Evolutionary conservation across 53 echinoderm and acorn worm genomes (phyloP), one percentile per base, ranked within the genome.

Genomic region (Paelopatides confundens): DNA sequence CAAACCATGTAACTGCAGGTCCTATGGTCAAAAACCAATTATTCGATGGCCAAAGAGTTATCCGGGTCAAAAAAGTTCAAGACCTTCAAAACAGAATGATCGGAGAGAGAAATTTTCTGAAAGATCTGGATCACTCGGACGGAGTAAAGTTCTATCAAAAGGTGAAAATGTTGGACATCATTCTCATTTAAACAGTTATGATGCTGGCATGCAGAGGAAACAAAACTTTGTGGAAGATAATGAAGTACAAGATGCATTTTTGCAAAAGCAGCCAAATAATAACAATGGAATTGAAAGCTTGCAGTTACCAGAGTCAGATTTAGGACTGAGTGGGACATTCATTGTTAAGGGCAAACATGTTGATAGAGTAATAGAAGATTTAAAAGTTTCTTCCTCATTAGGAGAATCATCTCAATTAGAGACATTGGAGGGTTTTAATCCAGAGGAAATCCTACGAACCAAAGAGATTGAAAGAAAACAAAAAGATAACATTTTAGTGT

Each of bases 311-410:
- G 39, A 38, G 40, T 33, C 74, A 23, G 74, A 74, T 74, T 23
- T 74, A 39, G 74, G 74, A 74, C 39, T 74, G 40, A 74, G 74
- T 74, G 74, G 74, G 15, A 74, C 74, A 39, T 74, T 74, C 40
- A 74, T 74, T 28, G 28, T 74, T 43, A 74, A 74, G 24, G 74
- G 40, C 14, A 74, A 46, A 29, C 39, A 74, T 26, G 46, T 24
- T 5, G 74, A 74, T 23, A 74, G 40, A 35, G 74, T 74, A 33
- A 8, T 74, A 7, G 74, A 74, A 74, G 74, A 74, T 28, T 39
- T 74, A 35, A 74, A 21, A 74, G 34, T 58, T 23, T 2, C 58
- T 1, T 58, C 58, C 6, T 5, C n/a, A 6, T 21, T 21, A 58
- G 58, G 24, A 58, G 58, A 23, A 58, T 6, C 24, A n/a, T 6